phyloP scores from a whole-genome alignment of 2,888 invertebrate genomes.

The Apodemia zela region DNA sequence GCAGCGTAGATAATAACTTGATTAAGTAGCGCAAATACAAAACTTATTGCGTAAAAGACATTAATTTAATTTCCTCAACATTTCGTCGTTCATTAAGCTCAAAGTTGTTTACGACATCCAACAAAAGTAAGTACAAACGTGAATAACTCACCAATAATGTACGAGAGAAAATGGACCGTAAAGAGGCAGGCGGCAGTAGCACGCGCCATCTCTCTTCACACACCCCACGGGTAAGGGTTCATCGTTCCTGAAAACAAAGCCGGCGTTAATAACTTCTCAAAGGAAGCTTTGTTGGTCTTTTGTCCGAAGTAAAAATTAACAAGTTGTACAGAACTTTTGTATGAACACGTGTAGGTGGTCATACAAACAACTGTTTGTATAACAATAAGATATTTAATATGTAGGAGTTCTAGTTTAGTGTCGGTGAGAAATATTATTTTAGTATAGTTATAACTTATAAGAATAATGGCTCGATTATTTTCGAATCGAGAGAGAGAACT shows the following conservation, averaged over 20 bases:
- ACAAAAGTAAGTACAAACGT: slow-evolving; percentile 25
- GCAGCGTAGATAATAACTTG: neutral
- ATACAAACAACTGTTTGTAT: neutral
- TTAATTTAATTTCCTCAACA: slow-evolving; percentile 3
- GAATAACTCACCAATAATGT: slow-evolving; percentile 65
- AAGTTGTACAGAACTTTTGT: slow-evolving; percentile 18
- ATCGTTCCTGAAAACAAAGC: slow-evolving; percentile 70
- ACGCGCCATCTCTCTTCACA: slow-evolving; percentile 56
- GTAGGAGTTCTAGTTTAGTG: neutral
- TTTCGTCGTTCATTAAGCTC: slow-evolving; percentile 27
- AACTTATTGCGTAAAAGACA: slow-evolving; percentile 21
- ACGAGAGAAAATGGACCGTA: slow-evolving; percentile 71
- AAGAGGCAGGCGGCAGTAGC: slow-evolving; percentile 60
- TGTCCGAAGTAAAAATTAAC: slow-evolving; percentile 28
- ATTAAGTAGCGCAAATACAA: neutral
- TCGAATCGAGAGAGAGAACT: no score
- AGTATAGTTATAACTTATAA: neutral
- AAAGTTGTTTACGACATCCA: slow-evolving; percentile 31
- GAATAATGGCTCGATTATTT: neutral
- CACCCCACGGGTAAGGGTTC: slow-evolving; percentile 45
- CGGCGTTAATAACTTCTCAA: slow-evolving; percentile 53
- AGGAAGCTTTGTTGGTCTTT: slow-evolving; percentile 36
- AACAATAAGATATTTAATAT: slow-evolving; percentile 6
- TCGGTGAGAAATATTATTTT: neutral
- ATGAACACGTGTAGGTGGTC: slow-evolving; percentile 7